These are phyloP conservation scores for Vannuccia rotundouncinata DNA, from an alignment of 2,888 invertebrate genomes.

Conservation along the genomic window DNA sequence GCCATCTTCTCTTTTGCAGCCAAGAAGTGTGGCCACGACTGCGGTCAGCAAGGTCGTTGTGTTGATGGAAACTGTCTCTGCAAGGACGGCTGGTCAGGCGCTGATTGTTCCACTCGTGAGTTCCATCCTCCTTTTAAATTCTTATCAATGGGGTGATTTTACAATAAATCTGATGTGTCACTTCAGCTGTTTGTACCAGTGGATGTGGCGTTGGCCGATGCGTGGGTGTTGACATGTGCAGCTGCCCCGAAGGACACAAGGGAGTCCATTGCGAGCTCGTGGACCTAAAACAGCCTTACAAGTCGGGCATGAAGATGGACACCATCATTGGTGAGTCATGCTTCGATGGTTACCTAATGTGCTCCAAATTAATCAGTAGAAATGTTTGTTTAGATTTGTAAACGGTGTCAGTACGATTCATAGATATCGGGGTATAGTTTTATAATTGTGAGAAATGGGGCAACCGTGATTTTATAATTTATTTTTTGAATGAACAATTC, in stretches of 20 bases:
- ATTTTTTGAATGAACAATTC: no score
- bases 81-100: not conserved
- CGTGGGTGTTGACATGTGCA: constrained; percentile 31
- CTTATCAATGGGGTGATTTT: not conserved
- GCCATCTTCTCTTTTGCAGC: no score
- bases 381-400: no score
- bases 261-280: constrained; percentile 25
- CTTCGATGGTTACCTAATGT: no score
- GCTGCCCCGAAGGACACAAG: constrained; percentile 27
- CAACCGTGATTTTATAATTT: no score
- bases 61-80: constrained; percentile 31
- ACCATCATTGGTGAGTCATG: not conserved
- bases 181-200: constrained; percentile 17
- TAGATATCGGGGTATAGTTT: no score
- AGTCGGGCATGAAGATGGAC: not conserved
- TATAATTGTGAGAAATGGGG: no score
- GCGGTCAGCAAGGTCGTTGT: not conserved
- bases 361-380: no score
- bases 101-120: constrained; percentile 35
- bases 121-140: not conserved
- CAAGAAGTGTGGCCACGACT: not conserved
- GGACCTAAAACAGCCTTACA: constrained; percentile 18
- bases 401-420: no score
- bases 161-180: constrained; percentile 27
- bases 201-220: constrained; percentile 32